Base-by-base conservation (phyloP, 2,888 invertebrate species). In the Noctua comes region DNA sequence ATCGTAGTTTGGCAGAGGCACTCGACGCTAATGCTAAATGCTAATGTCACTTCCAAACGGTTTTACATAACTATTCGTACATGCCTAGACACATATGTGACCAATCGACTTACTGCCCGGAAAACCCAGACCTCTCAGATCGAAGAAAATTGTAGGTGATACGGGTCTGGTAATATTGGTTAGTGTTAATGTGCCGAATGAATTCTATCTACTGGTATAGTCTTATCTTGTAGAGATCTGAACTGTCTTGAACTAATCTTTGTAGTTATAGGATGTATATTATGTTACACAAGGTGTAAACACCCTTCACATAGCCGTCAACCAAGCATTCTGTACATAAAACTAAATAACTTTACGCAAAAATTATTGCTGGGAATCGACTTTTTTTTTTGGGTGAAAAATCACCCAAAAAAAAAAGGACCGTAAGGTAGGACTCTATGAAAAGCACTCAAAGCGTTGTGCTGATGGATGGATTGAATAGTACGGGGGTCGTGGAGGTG, bases 1-100 rank as follows among this genome's bases (percentile, higher is more conserved):
- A 76, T 79, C 76, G 76, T 65, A 87, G 81, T 81, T 88, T 87
- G 88, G 85, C 89, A 84, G 72, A 76, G 57, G 62, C 69, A 66
- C 71, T 69, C 65, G 51, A 72, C 70, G 43, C 77, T 74, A 86
- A 79, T 77, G 73, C 64, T 86, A 78, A 80, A 78, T 73, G 75
- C 77, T 83, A 80, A 88, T 88, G 74, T 80, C 78, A 75, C 85
- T 66, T 78, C 77, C 68, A 76, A 88, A 84, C 70, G 68, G 75
- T 66, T 76, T 79, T 72, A 86, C 65, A 74, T 76, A 80, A 71
- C 72, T 71, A 68, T 85, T 59, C 64, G 2, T 66, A 82, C 31
- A 70, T 78, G 57, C 21, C 3, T 57, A 84, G 48, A 71, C 43
- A 84, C 75, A 66, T 54, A 72, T 68, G 64, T 62, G 73, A 57